Percentiles rank a stretch among this genome's conserved stretches.
phyloP scores from a whole-genome alignment of 2,888 invertebrate species.

The Agrochola lychnidis region DNA sequence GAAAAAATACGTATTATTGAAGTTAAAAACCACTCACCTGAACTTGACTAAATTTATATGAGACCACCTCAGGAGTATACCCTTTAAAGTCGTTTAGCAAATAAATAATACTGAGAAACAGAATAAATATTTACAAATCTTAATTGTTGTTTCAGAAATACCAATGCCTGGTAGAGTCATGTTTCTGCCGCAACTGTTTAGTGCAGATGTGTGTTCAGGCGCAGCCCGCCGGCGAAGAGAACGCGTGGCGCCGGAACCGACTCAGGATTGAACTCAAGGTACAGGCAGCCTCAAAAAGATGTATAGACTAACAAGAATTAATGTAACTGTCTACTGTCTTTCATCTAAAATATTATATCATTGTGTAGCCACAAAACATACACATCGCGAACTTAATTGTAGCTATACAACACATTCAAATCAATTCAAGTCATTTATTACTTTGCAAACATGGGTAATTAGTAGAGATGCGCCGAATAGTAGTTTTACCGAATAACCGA shows the following conservation, averaged over 20 bases:
- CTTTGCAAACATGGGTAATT: too few relatives aligned
- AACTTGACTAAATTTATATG: too few relatives aligned
- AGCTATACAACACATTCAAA: too few relatives aligned
- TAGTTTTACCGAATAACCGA: too few relatives aligned
- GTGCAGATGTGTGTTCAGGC: constrained; percentile 95
- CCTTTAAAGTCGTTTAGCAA: too few relatives aligned
- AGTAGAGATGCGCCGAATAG: too few relatives aligned
- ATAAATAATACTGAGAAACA: neutral
- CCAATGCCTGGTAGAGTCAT: constrained; percentile 93
- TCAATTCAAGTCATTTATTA: too few relatives aligned
- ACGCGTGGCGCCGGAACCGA: constrained; percentile 95
- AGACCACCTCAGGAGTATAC: too few relatives aligned
- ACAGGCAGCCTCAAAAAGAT: neutral
- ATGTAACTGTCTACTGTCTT: neutral
- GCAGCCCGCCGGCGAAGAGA: constrained; percentile 93
- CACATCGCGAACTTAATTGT: too few relatives aligned
- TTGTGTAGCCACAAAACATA: too few relatives aligned
- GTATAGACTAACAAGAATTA: neutral
- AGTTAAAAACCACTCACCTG: too few relatives aligned
- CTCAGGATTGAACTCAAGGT: constrained; percentile 94
- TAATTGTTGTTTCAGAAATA: constrained; percentile 89
- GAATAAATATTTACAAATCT: neutral
- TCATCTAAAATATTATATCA: neutral
- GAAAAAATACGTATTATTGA: too few relatives aligned
- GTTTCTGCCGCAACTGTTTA: constrained; percentile 96